Conservation (phyloP, 2,797 vertebrate genomes). For the Mormyrus hasselquistii region DNA sequence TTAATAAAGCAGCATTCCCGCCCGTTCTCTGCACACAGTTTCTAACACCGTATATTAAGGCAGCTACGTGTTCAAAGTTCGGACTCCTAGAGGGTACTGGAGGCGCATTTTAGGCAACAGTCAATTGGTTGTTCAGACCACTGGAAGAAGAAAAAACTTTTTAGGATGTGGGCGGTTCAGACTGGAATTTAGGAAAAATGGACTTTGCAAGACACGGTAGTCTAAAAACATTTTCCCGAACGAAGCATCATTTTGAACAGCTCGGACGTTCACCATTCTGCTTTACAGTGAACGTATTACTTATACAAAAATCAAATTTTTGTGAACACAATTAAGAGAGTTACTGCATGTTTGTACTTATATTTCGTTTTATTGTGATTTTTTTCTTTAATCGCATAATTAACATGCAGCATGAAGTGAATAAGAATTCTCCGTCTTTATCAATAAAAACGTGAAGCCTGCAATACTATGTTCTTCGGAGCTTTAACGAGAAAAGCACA, state of each 20-base stretch:
- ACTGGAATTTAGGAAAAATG: background rate
- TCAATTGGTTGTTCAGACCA: conserved; percentile 16
- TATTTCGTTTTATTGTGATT: background rate
- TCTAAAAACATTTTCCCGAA: background rate
- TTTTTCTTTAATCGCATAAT: background rate
- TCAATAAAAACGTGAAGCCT: background rate
- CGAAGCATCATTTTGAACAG: background rate
- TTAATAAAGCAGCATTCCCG: background rate
- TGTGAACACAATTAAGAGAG: background rate
- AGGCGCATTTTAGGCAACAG: background rate
- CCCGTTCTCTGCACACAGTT: background rate
- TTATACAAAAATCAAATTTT: background rate
- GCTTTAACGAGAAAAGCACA: background rate
- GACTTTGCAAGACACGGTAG: background rate
- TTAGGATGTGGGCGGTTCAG: background rate
- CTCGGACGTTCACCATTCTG: background rate
- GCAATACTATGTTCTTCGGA: background rate
- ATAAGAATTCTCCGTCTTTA: background rate
- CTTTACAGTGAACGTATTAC: background rate
- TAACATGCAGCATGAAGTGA: background rate
- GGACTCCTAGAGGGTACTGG: background rate
- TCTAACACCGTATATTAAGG: background rate
- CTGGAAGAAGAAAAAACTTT: background rate
- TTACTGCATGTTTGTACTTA: background rate
- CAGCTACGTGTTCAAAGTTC: conserved; percentile 10